These are phyloP conservation scores for Nestor notabilis DNA, from an alignment of 2,113 vertebrate genomes.

Conservation along the genomic window DNA sequence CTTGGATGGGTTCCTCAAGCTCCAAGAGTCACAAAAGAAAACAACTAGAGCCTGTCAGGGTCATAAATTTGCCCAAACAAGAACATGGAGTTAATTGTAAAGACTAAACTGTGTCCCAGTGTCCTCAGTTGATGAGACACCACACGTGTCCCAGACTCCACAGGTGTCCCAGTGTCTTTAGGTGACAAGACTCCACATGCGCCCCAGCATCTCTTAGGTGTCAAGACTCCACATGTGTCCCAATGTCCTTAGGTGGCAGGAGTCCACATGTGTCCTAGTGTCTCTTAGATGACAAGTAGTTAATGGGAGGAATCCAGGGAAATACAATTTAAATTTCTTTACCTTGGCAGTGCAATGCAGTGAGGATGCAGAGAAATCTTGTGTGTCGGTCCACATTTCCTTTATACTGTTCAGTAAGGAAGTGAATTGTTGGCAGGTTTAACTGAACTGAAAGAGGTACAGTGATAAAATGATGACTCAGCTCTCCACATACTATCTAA, in stretches of 20 bases:
- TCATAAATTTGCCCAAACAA: background rate
- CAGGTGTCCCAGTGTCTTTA: too few species aligned
- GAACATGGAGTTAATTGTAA: background rate
- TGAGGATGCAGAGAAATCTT: background rate
- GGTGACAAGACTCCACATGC: too few species aligned
- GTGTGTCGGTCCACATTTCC: background rate
- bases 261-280: background rate
- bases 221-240: too few species aligned
- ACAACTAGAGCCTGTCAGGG: background rate
- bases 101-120: background rate
- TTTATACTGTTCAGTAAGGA: background rate
- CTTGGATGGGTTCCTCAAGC: background rate
- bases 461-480: background rate
- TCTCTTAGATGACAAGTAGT: background rate
- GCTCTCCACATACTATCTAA: background rate
- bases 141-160: too few species aligned
- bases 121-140: too few species aligned
- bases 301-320: background rate
- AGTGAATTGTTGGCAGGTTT: background rate
- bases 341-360: background rate
- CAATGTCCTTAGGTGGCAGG: too few species aligned
- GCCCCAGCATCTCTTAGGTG: too few species aligned
- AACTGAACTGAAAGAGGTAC: background rate
- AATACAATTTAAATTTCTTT: background rate
- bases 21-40: background rate